A percentile compares a stretch with the other conserved stretches of the same genome.
Evolutionary conservation across 1,140 invertebrate species (phyloP).

Genomic region (Tyrophagus putrescentiae): DNA sequence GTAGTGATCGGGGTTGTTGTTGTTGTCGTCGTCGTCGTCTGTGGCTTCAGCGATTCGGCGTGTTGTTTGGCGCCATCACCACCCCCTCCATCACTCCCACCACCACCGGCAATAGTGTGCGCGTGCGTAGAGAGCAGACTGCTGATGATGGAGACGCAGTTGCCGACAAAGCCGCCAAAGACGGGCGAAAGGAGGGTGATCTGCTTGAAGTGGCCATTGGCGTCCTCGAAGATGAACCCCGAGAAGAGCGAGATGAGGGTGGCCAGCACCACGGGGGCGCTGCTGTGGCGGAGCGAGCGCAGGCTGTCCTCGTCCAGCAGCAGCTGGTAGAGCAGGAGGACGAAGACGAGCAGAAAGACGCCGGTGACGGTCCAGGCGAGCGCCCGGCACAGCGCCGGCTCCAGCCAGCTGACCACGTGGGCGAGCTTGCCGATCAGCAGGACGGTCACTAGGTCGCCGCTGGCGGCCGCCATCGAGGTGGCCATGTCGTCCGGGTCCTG

Average conservation of each 20-base stretch:
- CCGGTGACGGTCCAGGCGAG: background rate
- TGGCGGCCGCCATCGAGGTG: background rate
- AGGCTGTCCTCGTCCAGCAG: background rate
- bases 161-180: slow-evolving; percentile 3
- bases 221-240: slow-evolving; percentile 1
- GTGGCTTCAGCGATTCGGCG: background rate
- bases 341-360: background rate
- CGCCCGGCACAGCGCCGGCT: background rate
- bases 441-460: slow-evolving; percentile 10
- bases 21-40: background rate
- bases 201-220: background rate
- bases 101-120: background rate
- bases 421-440: background rate
- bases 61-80: background rate
- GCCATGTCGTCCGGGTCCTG: slow-evolving; percentile 6
- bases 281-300: background rate
- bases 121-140: background rate
- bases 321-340: background rate
- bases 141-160: slow-evolving; percentile 1
- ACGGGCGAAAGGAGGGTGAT: background rate
- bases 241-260: background rate
- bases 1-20: too few relatives aligned
- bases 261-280: background rate
- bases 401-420: background rate
- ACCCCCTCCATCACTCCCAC: background rate